Evolutionary conservation across 2,113 vertebrate genomes (phyloP), one percentile per base, ranked within the genome.

Genomic region (Chlorodrepanis virens): DNA sequence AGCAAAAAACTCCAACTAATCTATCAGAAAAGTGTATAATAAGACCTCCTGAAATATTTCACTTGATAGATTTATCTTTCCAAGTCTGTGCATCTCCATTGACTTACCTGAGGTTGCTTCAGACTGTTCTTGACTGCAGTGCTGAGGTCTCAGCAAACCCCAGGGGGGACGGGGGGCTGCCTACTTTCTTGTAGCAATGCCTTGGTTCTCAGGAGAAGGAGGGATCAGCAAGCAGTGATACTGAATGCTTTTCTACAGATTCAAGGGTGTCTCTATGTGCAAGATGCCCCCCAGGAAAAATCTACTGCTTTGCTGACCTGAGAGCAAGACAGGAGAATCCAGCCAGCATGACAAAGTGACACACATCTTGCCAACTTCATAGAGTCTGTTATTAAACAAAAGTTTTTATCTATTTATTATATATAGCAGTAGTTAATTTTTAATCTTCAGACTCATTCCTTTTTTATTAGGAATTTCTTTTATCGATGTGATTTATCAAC

Each of bases 141-240:
- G 5, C 18, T 40, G 24, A 31, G 8, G 14, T 68, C 27, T 44
- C 10, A 28, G 29, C 16, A 74, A 61, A 75, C 29, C 11, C 15
- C 44, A 28, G 24, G 2, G 60, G 19, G 28, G 14, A 8, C 4
- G 1, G 4, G 4, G 10, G 0, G 5, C 2, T 23, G 5, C 11
- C 11, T 83, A 37, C 12, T 28, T 6, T 59, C 33, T 31, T 60
- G 33, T 8, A 57, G 31, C 24, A 76, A 7, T 49, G 6, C 28
- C 35, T 9, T 9, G 11, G 14, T 9, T 40, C 11, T 50, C 23
- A 31, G 33, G 6, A 12, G 40, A 25, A 69, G 23, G 6, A 77
- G 14, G 5, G 7, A 22, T 25, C 27, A 61, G 21, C 23, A 65
- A 60, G 10, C 10, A 47, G 15, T 3, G 18, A 9, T 47, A n/a